Percentiles rank a stretch among this genome's conserved stretches.
Evolutionary conservation across 92 coral and sea anemone species (phyloP).

Genomic region (Bergia sp.): DNA sequence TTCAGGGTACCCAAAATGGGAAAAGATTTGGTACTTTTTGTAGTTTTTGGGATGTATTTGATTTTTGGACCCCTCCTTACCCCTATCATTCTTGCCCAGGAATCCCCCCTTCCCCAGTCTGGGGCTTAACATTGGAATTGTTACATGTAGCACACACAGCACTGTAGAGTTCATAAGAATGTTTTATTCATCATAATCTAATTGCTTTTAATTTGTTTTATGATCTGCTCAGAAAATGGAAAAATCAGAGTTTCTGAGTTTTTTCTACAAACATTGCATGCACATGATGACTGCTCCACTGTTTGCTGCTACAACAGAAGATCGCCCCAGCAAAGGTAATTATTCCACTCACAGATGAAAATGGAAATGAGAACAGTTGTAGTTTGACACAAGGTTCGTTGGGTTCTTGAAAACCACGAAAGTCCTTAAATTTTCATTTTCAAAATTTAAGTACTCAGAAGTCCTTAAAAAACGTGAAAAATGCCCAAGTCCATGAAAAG

Average conservation of each 20-base stretch:
- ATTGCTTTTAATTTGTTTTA: background rate
- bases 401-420: no score
- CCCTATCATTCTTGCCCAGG: background rate
- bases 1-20: no score
- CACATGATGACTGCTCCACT: conserved; percentile 96
- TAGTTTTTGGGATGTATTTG: no score
- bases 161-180: background rate
- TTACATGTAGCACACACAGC: background rate
- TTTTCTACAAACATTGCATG: conserved; percentile 98
- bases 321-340: conserved; percentile 74
- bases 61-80: no score
- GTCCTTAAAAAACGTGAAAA: no score
- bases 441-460: no score
- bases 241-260: conserved; percentile 97
- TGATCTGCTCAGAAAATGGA: conserved; percentile 86
- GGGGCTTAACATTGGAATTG: background rate
- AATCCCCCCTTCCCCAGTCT: background rate
- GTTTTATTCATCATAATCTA: background rate
- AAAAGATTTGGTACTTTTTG: no score
- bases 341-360: background rate
- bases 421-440: no score
- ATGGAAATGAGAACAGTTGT: no score
- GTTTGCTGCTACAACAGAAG: conserved; percentile 93
- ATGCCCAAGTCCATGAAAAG: no score
- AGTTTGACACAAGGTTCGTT: no score